Conservation (phyloP, 2,888 invertebrate species). For the Conistra vaccinii region DNA sequence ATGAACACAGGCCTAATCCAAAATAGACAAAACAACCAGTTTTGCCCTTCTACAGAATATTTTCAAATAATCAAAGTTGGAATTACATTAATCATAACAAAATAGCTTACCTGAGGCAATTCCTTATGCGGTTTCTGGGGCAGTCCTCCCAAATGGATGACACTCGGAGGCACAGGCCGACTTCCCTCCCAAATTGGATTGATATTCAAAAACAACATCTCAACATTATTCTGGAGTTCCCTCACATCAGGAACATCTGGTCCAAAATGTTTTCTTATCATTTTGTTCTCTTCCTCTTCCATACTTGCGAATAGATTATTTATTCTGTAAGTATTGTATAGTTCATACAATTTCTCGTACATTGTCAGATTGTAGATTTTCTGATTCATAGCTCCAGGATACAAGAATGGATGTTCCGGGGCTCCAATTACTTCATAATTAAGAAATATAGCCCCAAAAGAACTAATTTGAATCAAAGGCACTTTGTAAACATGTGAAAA, state of each 20-base stretch:
- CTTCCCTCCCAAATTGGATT: slow-evolving; percentile 78
- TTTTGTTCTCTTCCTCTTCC: slow-evolving; percentile 49
- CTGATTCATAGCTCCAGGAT: slow-evolving; percentile 62
- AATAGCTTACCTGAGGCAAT: slow-evolving; percentile 77
- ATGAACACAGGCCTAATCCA: neutral
- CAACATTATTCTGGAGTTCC: slow-evolving; percentile 71
- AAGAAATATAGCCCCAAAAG: slow-evolving; percentile 62
- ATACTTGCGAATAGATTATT: slow-evolving; percentile 6
- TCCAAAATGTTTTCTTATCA: slow-evolving; percentile 68
- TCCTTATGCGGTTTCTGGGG: slow-evolving; percentile 79
- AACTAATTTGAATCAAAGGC: slow-evolving; percentile 76
- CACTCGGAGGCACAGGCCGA: slow-evolving; percentile 80
- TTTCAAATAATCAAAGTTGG: neutral
- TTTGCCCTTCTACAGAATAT: neutral
- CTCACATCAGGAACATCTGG: slow-evolving; percentile 60
- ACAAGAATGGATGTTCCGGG: slow-evolving; percentile 72
- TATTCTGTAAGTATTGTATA: slow-evolving; percentile 61
- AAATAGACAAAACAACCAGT: no score
- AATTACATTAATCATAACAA: neutral
- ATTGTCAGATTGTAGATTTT: slow-evolving; percentile 70
- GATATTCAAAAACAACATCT: slow-evolving; percentile 82
- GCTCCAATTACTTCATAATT: slow-evolving; percentile 70
- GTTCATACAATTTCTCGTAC: slow-evolving; percentile 69
- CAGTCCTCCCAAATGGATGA: slow-evolving; percentile 82
- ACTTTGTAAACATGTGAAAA: slow-evolving; percentile 71